Evolutionary conservation across 2,888 invertebrate genomes (phyloP).

Genomic region (Amphimallon solstitiale): DNA sequence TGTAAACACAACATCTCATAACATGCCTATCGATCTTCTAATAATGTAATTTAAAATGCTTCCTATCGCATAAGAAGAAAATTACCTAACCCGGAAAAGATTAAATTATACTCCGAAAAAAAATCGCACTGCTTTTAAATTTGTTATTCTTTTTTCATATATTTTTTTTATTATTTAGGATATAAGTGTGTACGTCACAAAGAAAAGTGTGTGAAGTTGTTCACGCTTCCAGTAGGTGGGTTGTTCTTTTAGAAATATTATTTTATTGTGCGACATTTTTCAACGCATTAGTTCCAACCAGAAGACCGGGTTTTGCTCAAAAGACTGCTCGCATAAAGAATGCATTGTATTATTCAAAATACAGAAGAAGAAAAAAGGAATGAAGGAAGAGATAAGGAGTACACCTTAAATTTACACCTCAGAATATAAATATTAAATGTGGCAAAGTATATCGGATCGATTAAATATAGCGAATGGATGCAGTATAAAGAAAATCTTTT

Average conservation of each 20-base stretch:
- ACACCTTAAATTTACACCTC: background rate
- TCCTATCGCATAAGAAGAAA: conserved; percentile 6
- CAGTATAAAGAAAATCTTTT: too few relatives aligned
- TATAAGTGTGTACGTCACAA: conserved; percentile 1
- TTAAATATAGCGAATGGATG: too few relatives aligned
- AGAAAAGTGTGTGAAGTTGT: conserved; percentile 15
- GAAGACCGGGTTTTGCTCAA: background rate
- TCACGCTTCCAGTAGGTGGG: conserved; percentile 5
- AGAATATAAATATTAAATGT: conserved; percentile 19
- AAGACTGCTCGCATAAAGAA: background rate
- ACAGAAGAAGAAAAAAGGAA: background rate
- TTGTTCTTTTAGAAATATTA: conserved; percentile 7
- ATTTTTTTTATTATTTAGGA: conserved; percentile 21
- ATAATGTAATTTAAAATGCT: conserved; percentile 26
- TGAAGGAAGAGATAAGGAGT: background rate
- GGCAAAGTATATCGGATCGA: background rate
- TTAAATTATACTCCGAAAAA: conserved; percentile 9
- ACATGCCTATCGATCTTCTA: background rate
- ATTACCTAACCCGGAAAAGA: conserved; percentile 17
- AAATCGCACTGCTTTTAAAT: conserved; percentile 5
- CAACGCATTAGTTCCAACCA: conserved; percentile 13
- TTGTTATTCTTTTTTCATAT: conserved; percentile 1
- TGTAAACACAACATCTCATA: too few relatives aligned
- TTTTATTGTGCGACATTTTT: conserved; percentile 23
- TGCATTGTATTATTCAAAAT: conserved; percentile 21